phyloP scores from a whole-genome alignment of 1,140 invertebrate species.

The Ceratosolen solmsi region DNA sequence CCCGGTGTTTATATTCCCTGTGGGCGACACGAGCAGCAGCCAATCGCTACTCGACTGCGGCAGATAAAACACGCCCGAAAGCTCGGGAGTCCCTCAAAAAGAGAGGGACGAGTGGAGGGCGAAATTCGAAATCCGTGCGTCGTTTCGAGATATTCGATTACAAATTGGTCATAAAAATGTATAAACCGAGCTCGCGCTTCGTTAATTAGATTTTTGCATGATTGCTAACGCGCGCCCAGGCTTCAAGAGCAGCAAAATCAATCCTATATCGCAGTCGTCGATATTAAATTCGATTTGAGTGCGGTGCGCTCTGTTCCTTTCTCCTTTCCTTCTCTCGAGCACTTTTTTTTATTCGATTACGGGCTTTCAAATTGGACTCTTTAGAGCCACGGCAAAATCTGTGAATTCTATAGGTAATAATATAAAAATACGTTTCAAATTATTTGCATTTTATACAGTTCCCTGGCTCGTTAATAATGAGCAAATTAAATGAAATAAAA shows the following conservation, averaged over 20 bases:
- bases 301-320: neutral
- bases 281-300: constrained; percentile 49
- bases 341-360: constrained; percentile 38
- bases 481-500: neutral
- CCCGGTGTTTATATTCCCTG: constrained; percentile 65
- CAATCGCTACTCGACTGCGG: constrained; percentile 44
- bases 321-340: constrained; percentile 16
- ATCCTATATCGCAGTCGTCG: constrained; percentile 36
- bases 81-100: neutral
- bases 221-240: constrained; percentile 7
- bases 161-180: constrained; percentile 71
- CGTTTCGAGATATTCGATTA: constrained; percentile 60
- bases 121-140: constrained; percentile 37
- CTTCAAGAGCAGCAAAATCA: constrained; percentile 33
- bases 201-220: constrained; percentile 64
- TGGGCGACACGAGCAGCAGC: constrained; percentile 50
- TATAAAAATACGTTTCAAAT: constrained; percentile 20
- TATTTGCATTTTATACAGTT: neutral
- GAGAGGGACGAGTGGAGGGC: constrained; percentile 10
- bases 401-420: constrained; percentile 18
- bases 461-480: neutral
- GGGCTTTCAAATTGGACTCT: constrained; percentile 39
- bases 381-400: constrained; percentile 15
- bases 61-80: constrained; percentile 26
- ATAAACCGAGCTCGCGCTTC: constrained; percentile 68